A percentile compares a stretch with the other conserved stretches of the same genome.
These are phyloP conservation scores for Pithys albifrons DNA, from an alignment of 2,113 vertebrate species.

Conservation along the genomic window DNA sequence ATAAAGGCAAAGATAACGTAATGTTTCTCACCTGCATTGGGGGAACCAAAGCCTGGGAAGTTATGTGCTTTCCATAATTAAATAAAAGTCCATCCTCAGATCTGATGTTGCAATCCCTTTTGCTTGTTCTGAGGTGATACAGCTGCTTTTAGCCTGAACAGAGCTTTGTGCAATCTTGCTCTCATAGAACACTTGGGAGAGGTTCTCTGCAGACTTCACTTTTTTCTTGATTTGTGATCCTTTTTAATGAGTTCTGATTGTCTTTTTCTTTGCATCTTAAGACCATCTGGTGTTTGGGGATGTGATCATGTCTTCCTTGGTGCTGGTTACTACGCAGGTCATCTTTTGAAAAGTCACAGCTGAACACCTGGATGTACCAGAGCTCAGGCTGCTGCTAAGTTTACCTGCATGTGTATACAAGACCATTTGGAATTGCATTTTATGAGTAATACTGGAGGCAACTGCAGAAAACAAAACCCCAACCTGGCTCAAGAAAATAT, in stretches of 20 bases:
- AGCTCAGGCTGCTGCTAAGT: neutral
- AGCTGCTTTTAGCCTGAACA: neutral
- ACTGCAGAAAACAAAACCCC: neutral
- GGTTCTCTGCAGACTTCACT: neutral
- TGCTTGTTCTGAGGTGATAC: neutral
- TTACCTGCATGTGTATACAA: neutral
- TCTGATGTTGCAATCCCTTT: rapidly evolving
- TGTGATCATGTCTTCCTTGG: rapidly evolving
- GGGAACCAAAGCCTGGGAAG: rapidly evolving
- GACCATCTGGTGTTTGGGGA: neutral
- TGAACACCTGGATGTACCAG: neutral
- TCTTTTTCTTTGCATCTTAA: neutral
- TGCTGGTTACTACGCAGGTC: neutral
- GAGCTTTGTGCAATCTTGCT: neutral
- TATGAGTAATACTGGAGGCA: neutral
- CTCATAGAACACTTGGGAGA: neutral
- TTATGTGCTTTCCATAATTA: neutral
- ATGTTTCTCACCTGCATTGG: neutral
- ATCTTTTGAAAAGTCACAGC: neutral
- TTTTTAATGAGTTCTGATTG: neutral
- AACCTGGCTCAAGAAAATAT: neutral
- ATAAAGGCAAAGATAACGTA: neutral
- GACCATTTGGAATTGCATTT: neutral
- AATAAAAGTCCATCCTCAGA: neutral
- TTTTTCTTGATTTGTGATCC: neutral